These are phyloP conservation scores for Listrodromus nycthemerus DNA, from an alignment of 2,888 invertebrate species.

Conservation along the genomic window DNA sequence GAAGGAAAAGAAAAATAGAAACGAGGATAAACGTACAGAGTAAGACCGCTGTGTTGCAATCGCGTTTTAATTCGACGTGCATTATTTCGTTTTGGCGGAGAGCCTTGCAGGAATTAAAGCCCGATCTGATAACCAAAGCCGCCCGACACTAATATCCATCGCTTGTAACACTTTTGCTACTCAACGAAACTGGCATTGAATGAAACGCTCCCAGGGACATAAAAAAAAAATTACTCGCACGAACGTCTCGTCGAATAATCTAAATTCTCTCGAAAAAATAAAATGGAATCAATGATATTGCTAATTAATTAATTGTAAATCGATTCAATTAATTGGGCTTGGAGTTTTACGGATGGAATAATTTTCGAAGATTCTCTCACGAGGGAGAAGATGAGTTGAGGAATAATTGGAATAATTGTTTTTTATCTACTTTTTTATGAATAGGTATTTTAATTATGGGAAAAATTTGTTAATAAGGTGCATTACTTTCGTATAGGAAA, in stretches of 20 bases:
- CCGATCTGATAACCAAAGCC: constrained; percentile 40
- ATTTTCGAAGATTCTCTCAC: background rate
- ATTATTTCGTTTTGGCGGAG: constrained; percentile 13
- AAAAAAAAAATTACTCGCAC: background rate
- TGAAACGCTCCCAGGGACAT: background rate
- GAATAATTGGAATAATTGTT: too few species aligned
- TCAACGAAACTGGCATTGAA: constrained; percentile 11
- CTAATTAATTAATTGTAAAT: background rate
- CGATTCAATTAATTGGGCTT: background rate
- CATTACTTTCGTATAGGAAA: too few species aligned
- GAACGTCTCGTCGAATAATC: background rate
- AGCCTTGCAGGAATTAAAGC: constrained; percentile 25
- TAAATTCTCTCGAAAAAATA: background rate
- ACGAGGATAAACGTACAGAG: constrained; percentile 13
- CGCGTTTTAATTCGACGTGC: constrained; percentile 24
- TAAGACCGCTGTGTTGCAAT: constrained; percentile 1
- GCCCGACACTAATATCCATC: constrained; percentile 44
- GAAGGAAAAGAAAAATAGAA: constrained; percentile 6
- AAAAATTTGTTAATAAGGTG: too few species aligned
- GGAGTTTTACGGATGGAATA: background rate
- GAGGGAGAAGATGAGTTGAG: background rate
- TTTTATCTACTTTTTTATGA: too few species aligned
- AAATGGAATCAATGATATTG: background rate
- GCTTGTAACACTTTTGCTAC: constrained; percentile 9
- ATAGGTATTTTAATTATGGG: too few species aligned